Evolutionary conservation across 2,888 invertebrate genomes (phyloP), one percentile per base, ranked within the genome.

Genomic region (Lithosia quadra): DNA sequence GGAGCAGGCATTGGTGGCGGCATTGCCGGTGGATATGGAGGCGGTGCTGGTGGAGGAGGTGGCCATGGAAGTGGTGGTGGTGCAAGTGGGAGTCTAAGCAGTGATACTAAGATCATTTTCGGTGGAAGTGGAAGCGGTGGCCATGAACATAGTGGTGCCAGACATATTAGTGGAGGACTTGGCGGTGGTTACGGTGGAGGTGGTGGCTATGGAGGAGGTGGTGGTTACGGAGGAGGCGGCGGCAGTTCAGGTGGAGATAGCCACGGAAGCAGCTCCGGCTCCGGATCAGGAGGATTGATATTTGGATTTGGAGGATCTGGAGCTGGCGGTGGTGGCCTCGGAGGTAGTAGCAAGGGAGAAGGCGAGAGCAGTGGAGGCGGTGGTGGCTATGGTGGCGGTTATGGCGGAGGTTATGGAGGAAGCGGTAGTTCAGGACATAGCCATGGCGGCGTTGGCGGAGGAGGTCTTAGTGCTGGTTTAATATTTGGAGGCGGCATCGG

Each of bases 301-400:
- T 11, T 60, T 8, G 36, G 21, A 22, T 39, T 60, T 60, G 60
- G 60, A 39, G 34, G 33, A 21, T 18, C 34, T 72, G 67, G 73
- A 71, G 64, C 86, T 77, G 39, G 84, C 49, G 49, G 49, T 73
- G 63, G 86, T 76, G 69, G 56, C 7, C 8, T 22, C 21, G 60
- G 66, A 22, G 49, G 34, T 24, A 34, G 84, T 74, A 72, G 81
- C 71, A 55, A 80, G 80, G 82, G 79, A 22, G 72, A 80, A 24
- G 80, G 75, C 4, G 67, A 63, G 8, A 79, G 82, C 0, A 87
- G 87, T n/a, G 90, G 91, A 53, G 74, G 75, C 18, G 82, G 84
- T 21, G 33, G 67, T 0, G 80, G 79, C 15, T 76, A 80, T 3
- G 77, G 79, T 4, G 68, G 67, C 43, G 75, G 75, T 13, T 69